phyloP scores from a whole-genome alignment of 1,140 invertebrate species.

The Glomeris maerens region DNA sequence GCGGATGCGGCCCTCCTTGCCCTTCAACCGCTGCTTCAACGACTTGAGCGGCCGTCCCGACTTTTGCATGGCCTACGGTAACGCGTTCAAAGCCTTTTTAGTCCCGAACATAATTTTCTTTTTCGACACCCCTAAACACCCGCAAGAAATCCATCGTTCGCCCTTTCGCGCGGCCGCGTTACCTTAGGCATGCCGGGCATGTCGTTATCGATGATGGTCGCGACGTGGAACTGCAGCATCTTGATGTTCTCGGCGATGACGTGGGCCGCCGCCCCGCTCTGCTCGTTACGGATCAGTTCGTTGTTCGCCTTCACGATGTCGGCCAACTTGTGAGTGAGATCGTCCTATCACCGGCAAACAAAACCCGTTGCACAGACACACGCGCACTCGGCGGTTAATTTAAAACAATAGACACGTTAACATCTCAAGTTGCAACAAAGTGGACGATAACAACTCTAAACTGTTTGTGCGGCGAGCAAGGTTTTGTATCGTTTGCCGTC shows the following conservation, averaged over 20 bases:
- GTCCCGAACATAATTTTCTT: too few relatives aligned
- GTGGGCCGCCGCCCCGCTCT: constrained; percentile 88
- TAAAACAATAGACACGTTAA: constrained; percentile 13
- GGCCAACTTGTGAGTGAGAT: constrained; percentile 95
- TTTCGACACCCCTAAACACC: too few relatives aligned
- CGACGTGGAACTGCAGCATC: constrained; percentile 97
- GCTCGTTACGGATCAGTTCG: constrained; percentile 87
- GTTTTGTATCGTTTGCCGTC: too few relatives aligned
- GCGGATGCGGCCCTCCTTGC: constrained; percentile 94
- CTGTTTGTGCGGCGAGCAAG: too few relatives aligned
- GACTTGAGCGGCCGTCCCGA: constrained; percentile 97
- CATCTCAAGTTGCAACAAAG: too few relatives aligned
- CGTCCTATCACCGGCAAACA: too few relatives aligned
- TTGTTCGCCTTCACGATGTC: constrained; percentile 99
- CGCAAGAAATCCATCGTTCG: too few relatives aligned
- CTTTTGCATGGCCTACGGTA: constrained; percentile 96
- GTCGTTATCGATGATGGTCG: constrained; percentile 95
- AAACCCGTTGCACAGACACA: too few relatives aligned
- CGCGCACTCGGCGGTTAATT: too few relatives aligned
- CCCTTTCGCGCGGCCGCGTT: constrained; percentile 15
- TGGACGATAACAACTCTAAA: too few relatives aligned
- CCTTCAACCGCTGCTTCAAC: constrained; percentile 61
- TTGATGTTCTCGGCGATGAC: constrained; percentile 94
- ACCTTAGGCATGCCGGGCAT: constrained; percentile 90
- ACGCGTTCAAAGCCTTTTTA: too few relatives aligned